Base-by-base conservation (phyloP, 2,888 invertebrate species). In the Shargacucullia verbasci region DNA sequence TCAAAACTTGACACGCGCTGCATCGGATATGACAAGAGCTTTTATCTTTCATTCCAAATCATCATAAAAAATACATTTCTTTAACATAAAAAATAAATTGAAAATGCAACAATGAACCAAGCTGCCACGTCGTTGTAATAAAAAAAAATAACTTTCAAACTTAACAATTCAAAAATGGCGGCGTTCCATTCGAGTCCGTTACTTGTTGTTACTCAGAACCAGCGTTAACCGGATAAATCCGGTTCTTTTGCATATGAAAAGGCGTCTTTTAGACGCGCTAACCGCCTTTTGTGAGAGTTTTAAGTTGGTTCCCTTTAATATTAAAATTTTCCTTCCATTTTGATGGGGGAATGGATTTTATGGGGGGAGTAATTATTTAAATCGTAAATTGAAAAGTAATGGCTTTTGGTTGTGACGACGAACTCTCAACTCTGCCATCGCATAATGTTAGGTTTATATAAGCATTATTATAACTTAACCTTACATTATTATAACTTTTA, bases 191-290 rank as follows among this genome's bases (percentile, higher is more conserved):
- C 59, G 39, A 55, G 66, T 49, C 58, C 50, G 61, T 72, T 58
- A 58, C 70, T 68, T 58, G 59, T 73, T 76, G 76, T 62, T 57
- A 60, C 67, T 54, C 48, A 54, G 59, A 60, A 50, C 68, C 43
- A 46, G 61, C 61, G 55, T 53, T 60, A 75, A 73, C 73, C 41
- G 68, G 68, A 76, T 75, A 73, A 50, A 76, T 68, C 70, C 60
- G 63, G 76, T 68, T 73, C 62, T 59, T 75, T 75, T 70, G 76
- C 76, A 75, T 75, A 76, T 76, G 76, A 75, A 75, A 75, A 65
- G 76, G 35, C 33, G 57, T 54, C 59, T 75, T 73, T 68, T 54
- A 70, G 58, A 76, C 67, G 55, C 50, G 47, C 50, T 66, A 70
- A 60, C 64, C 41, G 59, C 48, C 59, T 50, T 69, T 76, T 73